Conservation (phyloP, 2,888 invertebrate genomes). For the Kryphioiulus occultus region DNA sequence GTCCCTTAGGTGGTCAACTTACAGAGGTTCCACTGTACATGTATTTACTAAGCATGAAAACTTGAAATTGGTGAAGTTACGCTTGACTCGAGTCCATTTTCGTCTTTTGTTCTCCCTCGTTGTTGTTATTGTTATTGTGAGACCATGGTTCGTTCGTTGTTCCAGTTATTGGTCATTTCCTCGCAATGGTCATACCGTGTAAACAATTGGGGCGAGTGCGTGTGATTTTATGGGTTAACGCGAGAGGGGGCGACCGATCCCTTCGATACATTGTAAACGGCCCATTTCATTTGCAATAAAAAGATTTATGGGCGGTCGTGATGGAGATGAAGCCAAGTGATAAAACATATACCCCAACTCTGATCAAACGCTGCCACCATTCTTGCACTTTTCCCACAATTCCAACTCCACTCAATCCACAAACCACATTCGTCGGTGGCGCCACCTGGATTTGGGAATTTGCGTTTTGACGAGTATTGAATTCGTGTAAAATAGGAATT, state of each 20-base stretch:
- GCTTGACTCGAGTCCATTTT: background rate
- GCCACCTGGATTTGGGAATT: background rate
- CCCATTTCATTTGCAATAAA: conserved; percentile 35
- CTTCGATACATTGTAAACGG: conserved; percentile 31
- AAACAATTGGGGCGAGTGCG: conserved; percentile 29
- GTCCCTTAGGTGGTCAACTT: no score
- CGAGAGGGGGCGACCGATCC: background rate
- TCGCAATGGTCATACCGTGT: background rate
- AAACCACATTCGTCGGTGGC: background rate
- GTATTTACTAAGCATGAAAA: no score
- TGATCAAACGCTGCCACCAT: background rate
- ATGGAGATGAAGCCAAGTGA: conserved; percentile 35
- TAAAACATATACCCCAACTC: conserved; percentile 19
- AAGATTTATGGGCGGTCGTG: conserved; percentile 35
- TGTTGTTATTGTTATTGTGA: background rate
- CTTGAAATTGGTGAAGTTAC: background rate
- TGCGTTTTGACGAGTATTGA: no score
- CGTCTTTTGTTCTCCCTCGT: background rate
- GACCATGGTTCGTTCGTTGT: background rate
- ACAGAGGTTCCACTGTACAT: no score
- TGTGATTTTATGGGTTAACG: background rate
- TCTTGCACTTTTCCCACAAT: background rate
- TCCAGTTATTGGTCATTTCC: conserved; percentile 15
- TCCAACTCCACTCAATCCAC: background rate
- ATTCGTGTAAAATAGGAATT: no score